Evolutionary conservation across 1,140 invertebrate genomes (phyloP).

Genomic region (Zaprionus ghesquierei): DNA sequence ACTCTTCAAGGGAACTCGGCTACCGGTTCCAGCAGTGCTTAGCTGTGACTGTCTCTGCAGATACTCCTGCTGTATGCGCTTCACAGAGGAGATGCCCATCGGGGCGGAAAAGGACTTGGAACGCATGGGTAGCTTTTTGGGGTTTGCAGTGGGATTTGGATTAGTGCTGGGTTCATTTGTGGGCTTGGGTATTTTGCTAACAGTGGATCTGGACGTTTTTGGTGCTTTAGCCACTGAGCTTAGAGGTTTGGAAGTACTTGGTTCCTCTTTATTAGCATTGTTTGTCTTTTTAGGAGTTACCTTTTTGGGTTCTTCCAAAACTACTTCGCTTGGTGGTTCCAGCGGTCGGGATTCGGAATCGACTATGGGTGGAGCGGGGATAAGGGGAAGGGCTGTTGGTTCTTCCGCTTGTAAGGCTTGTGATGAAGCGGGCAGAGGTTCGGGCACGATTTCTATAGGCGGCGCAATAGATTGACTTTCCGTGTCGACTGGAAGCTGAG

Average conservation of each 20-base stretch:
- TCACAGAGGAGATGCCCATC: constrained; percentile 83
- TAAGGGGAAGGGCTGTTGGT: constrained; percentile 42
- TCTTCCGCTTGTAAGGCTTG: not conserved
- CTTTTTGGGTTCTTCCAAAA: constrained; percentile 67
- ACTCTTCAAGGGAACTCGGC: constrained; percentile 61
- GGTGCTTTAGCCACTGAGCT: constrained; percentile 7
- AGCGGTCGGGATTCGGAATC: constrained; percentile 83
- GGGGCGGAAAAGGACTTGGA: constrained; percentile 78
- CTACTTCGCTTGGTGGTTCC: constrained; percentile 75
- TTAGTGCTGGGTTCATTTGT: constrained; percentile 50
- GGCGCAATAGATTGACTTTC: constrained; percentile 83
- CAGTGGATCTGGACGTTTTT: constrained; percentile 44
- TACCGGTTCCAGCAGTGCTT: constrained; percentile 16
- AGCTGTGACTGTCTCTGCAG: constrained; percentile 82
- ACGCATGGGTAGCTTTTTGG: constrained; percentile 62
- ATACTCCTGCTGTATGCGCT: constrained; percentile 84
- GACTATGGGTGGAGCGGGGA: constrained; percentile 52
- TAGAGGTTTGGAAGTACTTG: constrained; percentile 12
- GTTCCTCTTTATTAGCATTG: constrained; percentile 9
- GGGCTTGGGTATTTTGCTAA: constrained; percentile 80
- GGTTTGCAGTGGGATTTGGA: constrained; percentile 18
- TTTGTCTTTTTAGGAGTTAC: constrained; percentile 43
- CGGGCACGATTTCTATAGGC: constrained; percentile 12
- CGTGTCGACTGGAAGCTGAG: constrained; percentile 44
- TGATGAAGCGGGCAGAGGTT: not conserved